A percentile compares a stretch with the other conserved stretches of the same genome.
phyloP scores from a whole-genome alignment of 2,113 vertebrate species.

The Nibea albiflora region DNA sequence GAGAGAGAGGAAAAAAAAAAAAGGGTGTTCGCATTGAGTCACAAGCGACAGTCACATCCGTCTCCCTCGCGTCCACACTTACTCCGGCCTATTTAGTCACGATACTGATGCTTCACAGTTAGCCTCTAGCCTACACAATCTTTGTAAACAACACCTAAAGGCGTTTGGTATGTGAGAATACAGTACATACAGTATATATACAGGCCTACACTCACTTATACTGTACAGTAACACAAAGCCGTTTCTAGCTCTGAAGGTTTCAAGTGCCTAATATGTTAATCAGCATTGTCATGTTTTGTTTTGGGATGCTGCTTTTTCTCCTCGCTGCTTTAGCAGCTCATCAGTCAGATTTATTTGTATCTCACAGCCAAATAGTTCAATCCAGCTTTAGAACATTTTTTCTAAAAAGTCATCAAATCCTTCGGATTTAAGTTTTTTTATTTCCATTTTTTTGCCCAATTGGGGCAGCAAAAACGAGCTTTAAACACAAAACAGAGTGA shows the following conservation, averaged over 20 bases:
- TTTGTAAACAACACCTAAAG: slow-evolving; percentile 14
- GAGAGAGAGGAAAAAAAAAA: slow-evolving; percentile 2
- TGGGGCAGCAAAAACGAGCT: neutral
- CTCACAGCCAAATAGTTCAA: neutral
- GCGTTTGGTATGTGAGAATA: slow-evolving; percentile 5
- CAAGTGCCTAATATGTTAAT: neutral
- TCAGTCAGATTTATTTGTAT: neutral
- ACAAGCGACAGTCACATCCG: slow-evolving; percentile 54
- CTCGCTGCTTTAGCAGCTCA: neutral
- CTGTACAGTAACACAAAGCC: neutral
- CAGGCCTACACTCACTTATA: neutral
- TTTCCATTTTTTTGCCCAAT: neutral
- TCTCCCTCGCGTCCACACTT: slow-evolving; percentile 28
- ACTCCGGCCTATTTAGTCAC: slow-evolving; percentile 43
- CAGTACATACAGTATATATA: slow-evolving; percentile 18
- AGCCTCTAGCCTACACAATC: slow-evolving; percentile 30
- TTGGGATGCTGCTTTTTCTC: neutral
- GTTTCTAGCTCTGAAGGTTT: slow-evolving; percentile 1
- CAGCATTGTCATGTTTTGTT: neutral
- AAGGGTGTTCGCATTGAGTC: slow-evolving; percentile 31
- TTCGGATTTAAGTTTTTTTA: neutral
- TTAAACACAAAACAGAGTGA: neutral
- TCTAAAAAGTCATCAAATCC: neutral
- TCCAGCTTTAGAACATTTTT: neutral
- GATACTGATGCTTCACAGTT: slow-evolving; percentile 37